These are phyloP conservation scores for Himalopsyche tibetana DNA, from an alignment of 2,888 invertebrate genomes.

Conservation along the genomic window DNA sequence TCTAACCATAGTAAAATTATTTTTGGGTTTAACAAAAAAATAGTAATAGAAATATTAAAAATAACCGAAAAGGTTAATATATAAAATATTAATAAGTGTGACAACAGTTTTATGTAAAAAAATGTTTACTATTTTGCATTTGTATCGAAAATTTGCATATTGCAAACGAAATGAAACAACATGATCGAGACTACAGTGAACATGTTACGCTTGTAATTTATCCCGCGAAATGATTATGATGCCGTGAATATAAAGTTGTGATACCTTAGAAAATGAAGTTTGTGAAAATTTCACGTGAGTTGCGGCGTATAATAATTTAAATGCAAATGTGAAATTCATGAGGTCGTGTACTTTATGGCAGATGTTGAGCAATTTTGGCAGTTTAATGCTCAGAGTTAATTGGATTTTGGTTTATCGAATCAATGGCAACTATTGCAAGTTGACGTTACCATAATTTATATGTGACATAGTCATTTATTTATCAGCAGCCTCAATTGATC, in stretches of 20 bases:
- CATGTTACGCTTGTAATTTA: slow-evolving; percentile 6
- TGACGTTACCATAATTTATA: slow-evolving; percentile 1
- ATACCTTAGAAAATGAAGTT: slow-evolving; percentile 44
- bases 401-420: slow-evolving; percentile 22
- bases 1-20: too few species aligned
- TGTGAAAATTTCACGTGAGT: slow-evolving; percentile 46
- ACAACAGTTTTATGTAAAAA: too few species aligned
- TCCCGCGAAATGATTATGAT: neutral
- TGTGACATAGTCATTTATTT: neutral
- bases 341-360: slow-evolving; percentile 42
- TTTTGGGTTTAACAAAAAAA: too few species aligned
- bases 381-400: slow-evolving; percentile 38
- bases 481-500: neutral
- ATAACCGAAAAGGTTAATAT: too few species aligned
- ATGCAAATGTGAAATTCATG: slow-evolving; percentile 48
- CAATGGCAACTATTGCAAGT: slow-evolving; percentile 24
- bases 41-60: too few species aligned
- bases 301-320: slow-evolving; percentile 35
- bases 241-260: slow-evolving; percentile 19
- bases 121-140: too few species aligned
- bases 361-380: slow-evolving; percentile 45
- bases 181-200: neutral
- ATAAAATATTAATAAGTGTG: too few species aligned
- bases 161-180: too few species aligned
- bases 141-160: too few species aligned